These are phyloP conservation scores for Cryptotis parvus DNA, from an alignment of 2,113 vertebrate species.

Conservation along the genomic window DNA sequence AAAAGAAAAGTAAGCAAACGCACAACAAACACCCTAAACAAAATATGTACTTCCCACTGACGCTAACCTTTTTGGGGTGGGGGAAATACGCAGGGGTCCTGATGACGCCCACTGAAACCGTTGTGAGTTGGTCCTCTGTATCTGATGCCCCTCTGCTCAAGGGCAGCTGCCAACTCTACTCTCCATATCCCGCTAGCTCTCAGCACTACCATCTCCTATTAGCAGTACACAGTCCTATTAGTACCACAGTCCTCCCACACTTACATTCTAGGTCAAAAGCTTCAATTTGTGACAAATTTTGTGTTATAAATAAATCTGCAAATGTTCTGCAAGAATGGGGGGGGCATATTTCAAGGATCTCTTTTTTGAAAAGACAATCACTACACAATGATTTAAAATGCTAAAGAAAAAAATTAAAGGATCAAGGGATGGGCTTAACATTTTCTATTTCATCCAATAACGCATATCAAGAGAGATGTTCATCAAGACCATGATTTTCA, in stretches of 20 bases:
- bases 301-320: too few relatives aligned
- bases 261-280: neutral
- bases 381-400: neutral
- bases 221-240: neutral
- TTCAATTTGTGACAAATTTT: too few relatives aligned
- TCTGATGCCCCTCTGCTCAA: neutral
- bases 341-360: constrained; percentile 27
- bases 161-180: neutral
- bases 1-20: too few relatives aligned
- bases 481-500: constrained; percentile 1
- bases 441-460: neutral
- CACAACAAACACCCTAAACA: neutral
- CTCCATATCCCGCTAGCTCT: neutral
- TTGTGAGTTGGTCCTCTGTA: neutral
- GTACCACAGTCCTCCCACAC: neutral
- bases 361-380: constrained; percentile 11
- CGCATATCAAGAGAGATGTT: neutral
- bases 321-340: too few relatives aligned
- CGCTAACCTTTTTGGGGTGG: neutral
- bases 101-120: neutral
- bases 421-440: constrained; percentile 43
- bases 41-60: neutral
- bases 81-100: neutral
- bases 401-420: neutral
- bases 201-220: neutral